Conservation (phyloP, 2,888 invertebrate genomes). For the Himalopsyche anomala region DNA sequence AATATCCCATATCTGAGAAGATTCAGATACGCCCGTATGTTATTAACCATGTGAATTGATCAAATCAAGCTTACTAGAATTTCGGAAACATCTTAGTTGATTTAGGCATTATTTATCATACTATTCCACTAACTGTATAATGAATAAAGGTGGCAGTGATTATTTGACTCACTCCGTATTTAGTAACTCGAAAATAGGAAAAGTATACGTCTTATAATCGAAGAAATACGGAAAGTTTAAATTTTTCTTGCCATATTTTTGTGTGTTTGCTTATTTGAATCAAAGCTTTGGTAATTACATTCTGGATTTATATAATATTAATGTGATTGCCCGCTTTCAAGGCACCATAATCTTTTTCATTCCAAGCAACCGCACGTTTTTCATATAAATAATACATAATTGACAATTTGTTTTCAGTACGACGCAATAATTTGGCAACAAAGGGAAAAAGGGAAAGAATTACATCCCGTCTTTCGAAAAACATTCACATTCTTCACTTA, state of each 20-base stretch:
- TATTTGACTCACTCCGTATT: no score
- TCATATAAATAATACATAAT: constrained; percentile 34
- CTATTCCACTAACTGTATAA: no score
- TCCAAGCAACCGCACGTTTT: constrained; percentile 19
- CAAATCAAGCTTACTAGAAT: no score
- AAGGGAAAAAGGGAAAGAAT: constrained; percentile 21
- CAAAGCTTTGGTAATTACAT: neutral
- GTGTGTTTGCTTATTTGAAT: constrained; percentile 8
- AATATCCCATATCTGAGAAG: no score
- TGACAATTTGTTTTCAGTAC: constrained; percentile 26
- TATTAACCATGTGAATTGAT: no score
- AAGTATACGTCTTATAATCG: neutral
- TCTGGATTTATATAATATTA: neutral
- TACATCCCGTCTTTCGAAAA: constrained; percentile 21
- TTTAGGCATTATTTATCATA: no score
- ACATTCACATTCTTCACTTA: constrained; percentile 26
- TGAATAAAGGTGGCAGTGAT: no score
- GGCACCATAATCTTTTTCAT: constrained; percentile 16
- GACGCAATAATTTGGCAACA: constrained; percentile 11
- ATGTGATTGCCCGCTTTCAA: constrained; percentile 2
- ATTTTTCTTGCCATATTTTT: neutral
- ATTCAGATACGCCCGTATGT: no score
- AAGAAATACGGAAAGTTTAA: neutral
- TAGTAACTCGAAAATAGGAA: neutral
- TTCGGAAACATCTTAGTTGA: no score